Conservation (phyloP, 2,888 invertebrate species). For the Melanargia galathea region DNA sequence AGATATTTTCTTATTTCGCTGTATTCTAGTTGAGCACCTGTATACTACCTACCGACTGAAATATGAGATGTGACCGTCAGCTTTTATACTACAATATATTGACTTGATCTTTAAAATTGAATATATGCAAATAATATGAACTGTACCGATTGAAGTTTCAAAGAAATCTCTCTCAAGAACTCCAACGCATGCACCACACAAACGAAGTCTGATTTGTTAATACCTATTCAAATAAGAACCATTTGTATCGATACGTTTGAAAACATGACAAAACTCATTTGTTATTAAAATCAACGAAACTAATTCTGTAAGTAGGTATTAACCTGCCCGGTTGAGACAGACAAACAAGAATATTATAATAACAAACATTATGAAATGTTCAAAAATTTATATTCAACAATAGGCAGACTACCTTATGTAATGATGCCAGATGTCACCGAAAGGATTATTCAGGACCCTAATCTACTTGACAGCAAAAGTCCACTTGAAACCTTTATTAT, state of each 20-base stretch:
- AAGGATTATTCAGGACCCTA: slow-evolving; percentile 12
- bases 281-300: too few relatives aligned
- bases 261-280: too few relatives aligned
- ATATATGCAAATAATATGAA: too few relatives aligned
- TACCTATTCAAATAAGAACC: too few relatives aligned
- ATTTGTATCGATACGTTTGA: too few relatives aligned
- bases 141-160: too few relatives aligned
- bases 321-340: neutral
- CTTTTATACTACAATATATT: neutral
- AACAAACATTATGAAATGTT: neutral
- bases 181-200: too few relatives aligned
- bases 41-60: neutral
- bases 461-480: slow-evolving; percentile 15
- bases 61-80: neutral
- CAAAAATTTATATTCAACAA: neutral
- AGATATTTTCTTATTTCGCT: slow-evolving; percentile 17
- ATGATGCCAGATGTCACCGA: slow-evolving; percentile 3
- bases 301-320: too few relatives aligned
- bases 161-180: too few relatives aligned
- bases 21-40: neutral
- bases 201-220: too few relatives aligned
- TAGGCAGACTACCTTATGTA: neutral
- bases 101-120: too few relatives aligned
- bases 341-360: neutral
- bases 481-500: slow-evolving; percentile 8